Conservation (phyloP, 1,140 invertebrate species). For the Drosophila elegans region DNA sequence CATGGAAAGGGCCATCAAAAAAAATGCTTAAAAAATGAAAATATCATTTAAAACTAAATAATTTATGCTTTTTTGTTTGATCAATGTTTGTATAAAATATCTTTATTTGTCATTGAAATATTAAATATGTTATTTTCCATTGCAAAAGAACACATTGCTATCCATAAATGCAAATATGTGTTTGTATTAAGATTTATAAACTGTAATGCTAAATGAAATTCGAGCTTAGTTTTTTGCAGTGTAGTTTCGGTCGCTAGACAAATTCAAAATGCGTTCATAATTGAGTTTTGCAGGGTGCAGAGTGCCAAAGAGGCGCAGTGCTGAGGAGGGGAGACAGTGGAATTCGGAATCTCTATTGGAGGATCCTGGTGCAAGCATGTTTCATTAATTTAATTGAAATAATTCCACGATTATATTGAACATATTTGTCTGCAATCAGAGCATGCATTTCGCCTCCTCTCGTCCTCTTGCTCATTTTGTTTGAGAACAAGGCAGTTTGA, state of each 20-base stretch:
- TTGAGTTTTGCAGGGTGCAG: conserved; percentile 53
- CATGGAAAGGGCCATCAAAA: no score
- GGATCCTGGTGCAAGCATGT: conserved; percentile 36
- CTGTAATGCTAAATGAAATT: no score
- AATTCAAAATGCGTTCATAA: conserved; percentile 64
- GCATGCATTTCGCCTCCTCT: conserved; percentile 1
- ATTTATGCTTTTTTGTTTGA: no score
- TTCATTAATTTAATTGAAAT: conserved; percentile 79
- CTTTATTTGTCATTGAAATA: no score
- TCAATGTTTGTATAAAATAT: no score
- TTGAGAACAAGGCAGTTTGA: conserved; percentile 28
- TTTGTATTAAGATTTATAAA: no score
- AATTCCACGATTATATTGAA: conserved; percentile 65
- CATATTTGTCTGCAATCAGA: conserved; percentile 38
- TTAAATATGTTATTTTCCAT: no score
- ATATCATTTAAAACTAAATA: no score
- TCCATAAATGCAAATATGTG: no score
- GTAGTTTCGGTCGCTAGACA: conserved; percentile 18
- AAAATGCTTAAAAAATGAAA: no score
- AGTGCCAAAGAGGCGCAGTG: neutral
- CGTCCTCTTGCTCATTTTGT: neutral
- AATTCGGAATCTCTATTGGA: conserved; percentile 16
- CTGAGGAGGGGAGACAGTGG: conserved; percentile 1
- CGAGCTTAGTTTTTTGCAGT: conserved; percentile 7
- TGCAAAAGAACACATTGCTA: no score